Conservation (phyloP, 2,888 invertebrate genomes). For the Cremastobaeus sp. region DNA sequence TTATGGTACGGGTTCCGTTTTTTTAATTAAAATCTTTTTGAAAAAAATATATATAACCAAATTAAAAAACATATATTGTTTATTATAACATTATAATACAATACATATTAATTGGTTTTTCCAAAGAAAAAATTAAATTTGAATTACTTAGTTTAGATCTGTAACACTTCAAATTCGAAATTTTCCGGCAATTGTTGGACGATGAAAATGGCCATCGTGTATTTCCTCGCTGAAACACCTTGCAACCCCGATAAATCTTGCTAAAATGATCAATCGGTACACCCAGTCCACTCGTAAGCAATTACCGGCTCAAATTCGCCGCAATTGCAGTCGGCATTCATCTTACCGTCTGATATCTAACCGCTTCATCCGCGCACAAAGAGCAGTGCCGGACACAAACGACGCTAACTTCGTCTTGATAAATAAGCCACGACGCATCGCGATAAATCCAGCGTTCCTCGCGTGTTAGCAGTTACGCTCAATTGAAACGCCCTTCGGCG, state of each 20-base stretch:
- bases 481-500: constrained; percentile 44
- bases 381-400: constrained; percentile 1
- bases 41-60: too few species aligned
- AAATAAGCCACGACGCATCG: constrained; percentile 27
- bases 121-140: too few species aligned
- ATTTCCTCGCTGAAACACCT: neutral
- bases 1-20: too few species aligned
- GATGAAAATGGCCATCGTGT: too few species aligned
- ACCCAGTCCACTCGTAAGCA: constrained; percentile 10
- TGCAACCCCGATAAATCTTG: too few species aligned
- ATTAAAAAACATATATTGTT: too few species aligned
- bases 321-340: constrained; percentile 23
- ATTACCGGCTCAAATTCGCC: constrained; percentile 23
- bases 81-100: too few species aligned
- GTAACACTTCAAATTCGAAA: too few species aligned
- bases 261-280: constrained; percentile 17
- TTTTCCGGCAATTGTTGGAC: too few species aligned
- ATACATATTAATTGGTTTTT: too few species aligned
- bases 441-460: constrained; percentile 38
- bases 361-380: neutral
- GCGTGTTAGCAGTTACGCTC: constrained; percentile 38
- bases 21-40: too few species aligned
- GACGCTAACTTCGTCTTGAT: constrained; percentile 9
- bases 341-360: constrained; percentile 14
- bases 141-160: too few species aligned